Evolutionary conservation across 2,797 vertebrate genomes (phyloP).

Genomic region (Sebastiscus tertius): DNA sequence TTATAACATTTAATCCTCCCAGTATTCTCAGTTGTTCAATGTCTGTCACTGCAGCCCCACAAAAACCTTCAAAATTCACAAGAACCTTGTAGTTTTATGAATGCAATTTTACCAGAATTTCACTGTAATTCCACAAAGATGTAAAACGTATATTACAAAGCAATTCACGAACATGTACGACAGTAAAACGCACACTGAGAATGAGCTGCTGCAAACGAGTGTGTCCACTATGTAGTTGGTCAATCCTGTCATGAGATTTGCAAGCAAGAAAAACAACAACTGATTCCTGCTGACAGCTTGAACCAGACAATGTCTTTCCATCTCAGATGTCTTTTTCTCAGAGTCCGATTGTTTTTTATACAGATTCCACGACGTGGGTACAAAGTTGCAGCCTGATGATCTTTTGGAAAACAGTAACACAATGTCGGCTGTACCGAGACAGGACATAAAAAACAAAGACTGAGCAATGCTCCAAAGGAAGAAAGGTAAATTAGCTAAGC

Average conservation of each 20-base stretch:
- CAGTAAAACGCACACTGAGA: constrained; percentile 84
- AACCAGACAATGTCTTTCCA: constrained; percentile 83
- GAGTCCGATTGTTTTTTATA: constrained; percentile 49
- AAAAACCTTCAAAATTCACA: not conserved
- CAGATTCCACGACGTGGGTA: constrained; percentile 87
- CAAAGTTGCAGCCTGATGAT: constrained; percentile 73
- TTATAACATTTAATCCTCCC: not conserved
- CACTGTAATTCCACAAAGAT: constrained; percentile 85
- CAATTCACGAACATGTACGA: constrained; percentile 92
- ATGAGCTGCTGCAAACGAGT: constrained; percentile 77
- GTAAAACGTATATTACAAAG: constrained; percentile 83
- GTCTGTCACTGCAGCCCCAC: not conserved
- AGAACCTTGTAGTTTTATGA: not conserved
- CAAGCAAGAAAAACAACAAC: constrained; percentile 91
- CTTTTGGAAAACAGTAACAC: constrained; percentile 86
- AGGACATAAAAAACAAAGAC: constrained; percentile 84
- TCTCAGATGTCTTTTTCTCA: constrained; percentile 31
- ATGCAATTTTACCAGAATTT: constrained; percentile 88
- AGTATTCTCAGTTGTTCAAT: not conserved
- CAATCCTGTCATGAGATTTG: constrained; percentile 91
- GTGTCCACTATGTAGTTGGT: constrained; percentile 90
- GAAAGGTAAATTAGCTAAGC: constrained; percentile 92
- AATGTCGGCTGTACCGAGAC: constrained; percentile 83
- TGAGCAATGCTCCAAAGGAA: constrained; percentile 91
- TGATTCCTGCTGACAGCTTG: constrained; percentile 93